Evolutionary conservation across 2,797 vertebrate species (phyloP).

Genomic region (Channa striata): DNA sequence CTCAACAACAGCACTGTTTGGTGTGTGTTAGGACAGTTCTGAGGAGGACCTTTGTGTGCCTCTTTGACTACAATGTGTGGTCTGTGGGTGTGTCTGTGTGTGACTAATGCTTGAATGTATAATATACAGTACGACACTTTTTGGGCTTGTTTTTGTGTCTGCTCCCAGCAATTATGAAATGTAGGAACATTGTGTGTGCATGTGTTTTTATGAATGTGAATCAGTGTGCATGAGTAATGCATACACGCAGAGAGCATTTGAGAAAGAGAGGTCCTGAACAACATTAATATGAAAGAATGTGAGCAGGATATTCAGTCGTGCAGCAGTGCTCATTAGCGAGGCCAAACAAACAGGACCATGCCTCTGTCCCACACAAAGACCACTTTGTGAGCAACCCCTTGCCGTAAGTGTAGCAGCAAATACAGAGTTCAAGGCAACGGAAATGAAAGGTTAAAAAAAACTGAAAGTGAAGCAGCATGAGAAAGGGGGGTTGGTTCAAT

Average conservation of each 20-base stretch:
- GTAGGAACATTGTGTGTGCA: slow-evolving; percentile 35
- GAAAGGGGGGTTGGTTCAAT: slow-evolving; percentile 20
- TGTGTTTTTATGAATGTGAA: slow-evolving; percentile 51
- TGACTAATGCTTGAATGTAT: slow-evolving; percentile 47
- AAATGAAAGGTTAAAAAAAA: slow-evolving; percentile 72
- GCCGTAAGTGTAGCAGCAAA: slow-evolving; percentile 65
- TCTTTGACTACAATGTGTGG: slow-evolving; percentile 49
- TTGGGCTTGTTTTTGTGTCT: slow-evolving; percentile 37
- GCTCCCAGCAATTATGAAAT: slow-evolving; percentile 25
- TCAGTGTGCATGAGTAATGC: slow-evolving; percentile 44
- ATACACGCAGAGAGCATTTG: not conserved
- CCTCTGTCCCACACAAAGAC: slow-evolving; percentile 73
- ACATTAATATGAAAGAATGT: slow-evolving; percentile 67
- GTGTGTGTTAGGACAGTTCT: slow-evolving; percentile 10
- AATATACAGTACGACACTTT: too few relatives aligned
- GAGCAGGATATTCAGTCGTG: slow-evolving; percentile 53
- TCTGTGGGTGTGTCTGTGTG: slow-evolving; percentile 46
- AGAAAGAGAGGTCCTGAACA: slow-evolving; percentile 41
- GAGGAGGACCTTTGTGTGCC: slow-evolving; percentile 21
- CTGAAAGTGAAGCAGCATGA: slow-evolving; percentile 39
- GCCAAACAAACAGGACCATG: slow-evolving; percentile 73
- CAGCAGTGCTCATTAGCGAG: slow-evolving; percentile 74
- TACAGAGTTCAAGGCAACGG: slow-evolving; percentile 69
- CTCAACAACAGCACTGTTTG: slow-evolving; percentile 23
- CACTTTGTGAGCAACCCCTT: slow-evolving; percentile 67